Evolutionary conservation across 2,888 invertebrate genomes (phyloP).

Genomic region (Mamestra brassicae): DNA sequence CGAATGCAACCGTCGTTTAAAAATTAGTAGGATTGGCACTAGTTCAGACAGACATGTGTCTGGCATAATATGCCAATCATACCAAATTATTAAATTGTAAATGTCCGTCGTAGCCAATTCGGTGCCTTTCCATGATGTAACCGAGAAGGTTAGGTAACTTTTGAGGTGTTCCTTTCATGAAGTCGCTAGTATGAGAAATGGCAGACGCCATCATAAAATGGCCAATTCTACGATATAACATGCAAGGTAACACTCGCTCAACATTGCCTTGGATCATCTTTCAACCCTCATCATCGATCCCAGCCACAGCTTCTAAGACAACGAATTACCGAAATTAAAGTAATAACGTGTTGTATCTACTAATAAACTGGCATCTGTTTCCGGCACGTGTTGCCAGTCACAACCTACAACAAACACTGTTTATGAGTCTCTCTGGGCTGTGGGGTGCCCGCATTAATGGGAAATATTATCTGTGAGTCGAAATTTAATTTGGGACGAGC

Average conservation of each 20-base stretch:
- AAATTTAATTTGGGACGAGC: not conserved
- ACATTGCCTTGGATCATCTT: not conserved
- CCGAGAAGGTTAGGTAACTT: no score
- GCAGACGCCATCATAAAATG: no score
- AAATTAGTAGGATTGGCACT: no score
- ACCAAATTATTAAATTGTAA: no score
- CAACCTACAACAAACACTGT: slow-evolving; percentile 64
- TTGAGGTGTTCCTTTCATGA: no score
- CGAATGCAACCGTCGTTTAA: no score
- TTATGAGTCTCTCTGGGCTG: slow-evolving; percentile 58
- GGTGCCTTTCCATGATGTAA: no score
- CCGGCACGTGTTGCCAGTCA: slow-evolving; percentile 78
- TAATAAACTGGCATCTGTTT: slow-evolving; percentile 74
- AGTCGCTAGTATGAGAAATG: no score
- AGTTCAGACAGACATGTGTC: no score
- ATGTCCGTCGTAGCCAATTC: no score
- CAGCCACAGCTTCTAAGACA: slow-evolving; percentile 23
- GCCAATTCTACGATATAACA: no score
- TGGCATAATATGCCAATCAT: no score
- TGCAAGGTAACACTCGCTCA: not conserved
- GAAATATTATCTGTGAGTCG: slow-evolving; percentile 6
- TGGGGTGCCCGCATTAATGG: slow-evolving; percentile 24
- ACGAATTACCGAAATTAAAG: slow-evolving; percentile 36
- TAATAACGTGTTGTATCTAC: slow-evolving; percentile 36
- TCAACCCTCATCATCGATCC: not conserved